Percentiles rank a stretch among this genome's conserved stretches.
Conservation (phyloP, 2,888 invertebrate genomes). For the Gandaritis pyraliata region DNA sequence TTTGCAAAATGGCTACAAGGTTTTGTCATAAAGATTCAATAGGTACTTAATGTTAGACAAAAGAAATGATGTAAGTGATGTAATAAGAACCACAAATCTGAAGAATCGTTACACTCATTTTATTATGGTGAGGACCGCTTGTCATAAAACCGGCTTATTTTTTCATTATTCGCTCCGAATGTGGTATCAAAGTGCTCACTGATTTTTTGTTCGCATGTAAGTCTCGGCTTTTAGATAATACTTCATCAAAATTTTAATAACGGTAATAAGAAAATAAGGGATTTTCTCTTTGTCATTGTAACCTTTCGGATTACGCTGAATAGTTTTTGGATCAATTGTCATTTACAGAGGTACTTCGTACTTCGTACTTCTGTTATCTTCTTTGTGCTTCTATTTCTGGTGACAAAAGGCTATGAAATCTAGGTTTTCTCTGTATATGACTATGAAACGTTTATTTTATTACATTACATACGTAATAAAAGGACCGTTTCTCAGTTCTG, state of each 20-base stretch:
- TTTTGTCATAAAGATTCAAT: constrained; percentile 9
- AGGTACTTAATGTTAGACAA: constrained; percentile 34
- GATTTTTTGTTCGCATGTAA: constrained; percentile 33
- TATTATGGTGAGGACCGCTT: constrained; percentile 28
- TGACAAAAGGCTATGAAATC: not conserved
- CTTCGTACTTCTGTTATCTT: too few relatives aligned
- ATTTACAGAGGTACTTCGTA: too few relatives aligned
- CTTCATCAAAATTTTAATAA: constrained; percentile 52
- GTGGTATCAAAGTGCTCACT: constrained; percentile 31
- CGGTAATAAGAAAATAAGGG: constrained; percentile 25
- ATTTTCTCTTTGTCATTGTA: constrained; percentile 16
- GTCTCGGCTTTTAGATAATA: constrained; percentile 19
- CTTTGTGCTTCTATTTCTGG: too few relatives aligned
- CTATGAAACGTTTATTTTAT: too few relatives aligned
- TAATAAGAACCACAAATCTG: constrained; percentile 21
- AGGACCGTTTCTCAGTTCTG: too few relatives aligned
- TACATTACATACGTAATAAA: too few relatives aligned
- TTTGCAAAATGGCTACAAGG: too few relatives aligned
- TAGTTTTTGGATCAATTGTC: not conserved
- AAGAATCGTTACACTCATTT: constrained; percentile 23
- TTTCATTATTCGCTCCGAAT: constrained; percentile 34
- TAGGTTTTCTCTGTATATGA: not conserved
- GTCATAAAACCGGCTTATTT: constrained; percentile 38
- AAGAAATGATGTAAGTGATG: constrained; percentile 14
- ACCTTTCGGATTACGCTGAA: not conserved